Percentiles rank a stretch among this genome's conserved stretches.
These are phyloP conservation scores for Bedellia somnulentella DNA, from an alignment of 2,888 invertebrate species.

Conservation along the genomic window DNA sequence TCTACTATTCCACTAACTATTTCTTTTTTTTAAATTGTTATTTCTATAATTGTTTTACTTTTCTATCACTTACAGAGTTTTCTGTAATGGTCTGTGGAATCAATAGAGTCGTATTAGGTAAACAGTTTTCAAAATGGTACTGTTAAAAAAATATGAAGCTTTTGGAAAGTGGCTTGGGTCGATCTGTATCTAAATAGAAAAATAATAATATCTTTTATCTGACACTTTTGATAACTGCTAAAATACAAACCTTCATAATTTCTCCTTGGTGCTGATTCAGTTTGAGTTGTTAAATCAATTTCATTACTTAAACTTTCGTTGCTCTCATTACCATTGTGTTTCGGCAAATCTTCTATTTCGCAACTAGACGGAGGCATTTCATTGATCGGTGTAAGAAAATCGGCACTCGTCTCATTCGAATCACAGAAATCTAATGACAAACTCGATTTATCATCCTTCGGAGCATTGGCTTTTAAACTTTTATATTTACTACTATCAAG, in stretches of 20 bases:
- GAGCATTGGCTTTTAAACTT: conserved; percentile 27
- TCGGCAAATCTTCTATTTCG: conserved; percentile 48
- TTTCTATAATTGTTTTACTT: no score
- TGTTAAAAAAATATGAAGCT: no score
- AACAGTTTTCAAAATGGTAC: no score
- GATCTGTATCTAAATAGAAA: no score
- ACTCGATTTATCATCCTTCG: conserved; percentile 41
- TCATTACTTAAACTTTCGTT: conserved; percentile 46
- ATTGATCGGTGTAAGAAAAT: conserved; percentile 52
- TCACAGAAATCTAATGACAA: conserved; percentile 49
- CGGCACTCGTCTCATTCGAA: conserved; percentile 53
- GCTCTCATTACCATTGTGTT: conserved; percentile 43
- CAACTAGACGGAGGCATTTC: conserved; percentile 53
- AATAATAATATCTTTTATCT: no score
- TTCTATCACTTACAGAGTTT: no score
- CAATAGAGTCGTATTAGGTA: no score
- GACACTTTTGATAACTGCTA: no score
- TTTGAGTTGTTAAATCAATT: conserved; percentile 44
- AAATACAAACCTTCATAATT: conserved; percentile 34
- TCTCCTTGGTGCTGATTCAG: conserved; percentile 44
- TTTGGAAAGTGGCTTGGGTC: no score
- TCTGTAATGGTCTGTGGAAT: no score
- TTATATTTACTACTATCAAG: conserved; percentile 48
- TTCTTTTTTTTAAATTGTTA: no score
- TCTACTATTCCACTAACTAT: no score